Conservation (phyloP, 2,888 invertebrate genomes). For the Amphimallon solstitiale region DNA sequence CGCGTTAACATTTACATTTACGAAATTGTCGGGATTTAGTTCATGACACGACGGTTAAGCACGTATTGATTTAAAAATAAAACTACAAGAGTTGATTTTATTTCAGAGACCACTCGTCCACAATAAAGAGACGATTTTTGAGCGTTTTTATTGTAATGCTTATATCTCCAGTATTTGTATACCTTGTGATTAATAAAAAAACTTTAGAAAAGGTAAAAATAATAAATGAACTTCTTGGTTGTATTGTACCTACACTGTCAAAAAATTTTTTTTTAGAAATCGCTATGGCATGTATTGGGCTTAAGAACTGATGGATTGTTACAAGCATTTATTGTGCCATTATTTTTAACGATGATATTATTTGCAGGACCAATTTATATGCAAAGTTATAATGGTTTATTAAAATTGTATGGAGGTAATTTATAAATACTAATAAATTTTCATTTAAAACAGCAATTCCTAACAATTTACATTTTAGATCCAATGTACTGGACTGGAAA, state of each 20-base stretch:
- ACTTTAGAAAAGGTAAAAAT: conserved; percentile 67
- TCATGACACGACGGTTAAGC: conserved; percentile 5
- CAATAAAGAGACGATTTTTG: conserved; percentile 86
- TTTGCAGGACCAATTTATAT: conserved; percentile 87
- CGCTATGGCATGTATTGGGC: conserved; percentile 79
- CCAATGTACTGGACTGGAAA: conserved; percentile 72
- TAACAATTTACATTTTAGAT: conserved; percentile 47
- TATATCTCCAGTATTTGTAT: conserved; percentile 81
- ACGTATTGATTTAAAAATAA: conserved; percentile 39
- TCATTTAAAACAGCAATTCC: background rate
- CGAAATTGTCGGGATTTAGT: background rate
- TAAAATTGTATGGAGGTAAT: conserved; percentile 75
- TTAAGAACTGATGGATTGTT: conserved; percentile 78
- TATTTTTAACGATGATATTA: conserved; percentile 80
- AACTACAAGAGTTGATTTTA: conserved; percentile 39
- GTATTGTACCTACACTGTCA: background rate
- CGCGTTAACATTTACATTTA: background rate
- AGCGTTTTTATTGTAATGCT: conserved; percentile 86
- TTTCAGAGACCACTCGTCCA: conserved; percentile 87
- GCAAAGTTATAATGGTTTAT: conserved; percentile 74
- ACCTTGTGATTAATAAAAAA: conserved; percentile 74
- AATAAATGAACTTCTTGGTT: background rate
- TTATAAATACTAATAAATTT: background rate
- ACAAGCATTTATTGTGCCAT: conserved; percentile 77
- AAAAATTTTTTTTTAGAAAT: conserved; percentile 62